Evolutionary conservation across 2,888 invertebrate species (phyloP), one percentile per base, ranked within the genome.

Genomic region (Mythimna loreyi): DNA sequence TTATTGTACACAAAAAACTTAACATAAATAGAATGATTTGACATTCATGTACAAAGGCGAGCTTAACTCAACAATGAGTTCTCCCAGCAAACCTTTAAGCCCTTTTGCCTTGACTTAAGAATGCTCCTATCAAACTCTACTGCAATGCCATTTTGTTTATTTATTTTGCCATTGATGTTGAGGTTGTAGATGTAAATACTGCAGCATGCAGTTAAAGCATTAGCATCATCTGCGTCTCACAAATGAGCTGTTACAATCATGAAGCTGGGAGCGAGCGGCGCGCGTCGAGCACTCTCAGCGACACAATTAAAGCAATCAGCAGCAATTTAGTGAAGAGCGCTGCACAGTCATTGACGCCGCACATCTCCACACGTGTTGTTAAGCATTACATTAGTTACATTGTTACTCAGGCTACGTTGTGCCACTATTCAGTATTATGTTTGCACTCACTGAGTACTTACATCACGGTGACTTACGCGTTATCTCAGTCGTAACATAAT

Each of bases 281-380:
- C 3, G 33, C 33, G 33, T 8, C 7, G 69, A 47, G 30, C 25
- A 74, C 47, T 77, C 55, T 68, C 71, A n/a, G 43, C 57, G 30
- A 11, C 1, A 58, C 62, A 79, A 80, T 80, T 80, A 80, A 67
- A 77, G 45, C 69, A 81, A 80, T 80, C 81, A 80, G 65, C n/a
- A 49, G 57, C 82, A 78, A 80, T 80, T 72, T 36, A 67, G 50
- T 43, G 57, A 25, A 28, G 3, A 28, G 21, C 52, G 50, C 47
- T 19, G 53, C 56, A 8, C 23, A 36, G 56, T 53, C 79, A 45
- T 23, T 16, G 9, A n/a, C 21, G 33, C 23, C 3, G 19, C 2
- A n/a, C 21, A 16, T 40, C 40, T 13, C 16, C 19, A 16, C 16
- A 3, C 52, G 25, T 16, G 13, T 8, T 28, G 19, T 19, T 52